These are phyloP conservation scores for Proales similis DNA, from an alignment of 1,140 invertebrate genomes.

Conservation along the genomic window DNA sequence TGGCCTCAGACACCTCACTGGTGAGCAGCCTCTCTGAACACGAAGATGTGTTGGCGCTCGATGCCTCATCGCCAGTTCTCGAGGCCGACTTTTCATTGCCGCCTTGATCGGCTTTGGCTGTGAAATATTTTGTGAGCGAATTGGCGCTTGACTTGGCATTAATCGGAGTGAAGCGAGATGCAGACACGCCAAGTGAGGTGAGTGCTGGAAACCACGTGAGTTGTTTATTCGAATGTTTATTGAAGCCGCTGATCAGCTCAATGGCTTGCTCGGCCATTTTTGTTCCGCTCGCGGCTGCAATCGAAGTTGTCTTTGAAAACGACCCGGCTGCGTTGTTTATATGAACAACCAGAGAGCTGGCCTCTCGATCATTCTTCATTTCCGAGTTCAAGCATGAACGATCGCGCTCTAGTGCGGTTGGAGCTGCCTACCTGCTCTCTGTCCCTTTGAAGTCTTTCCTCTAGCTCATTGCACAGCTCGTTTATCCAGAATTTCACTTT, in stretches of 20 bases:
- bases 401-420: too few species aligned
- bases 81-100: too few species aligned
- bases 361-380: slow-evolving; percentile 16
- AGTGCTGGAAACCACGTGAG: slow-evolving; percentile 14
- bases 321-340: slow-evolving; percentile 26
- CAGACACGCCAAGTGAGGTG: slow-evolving; percentile 21
- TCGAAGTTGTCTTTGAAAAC: slow-evolving; percentile 23
- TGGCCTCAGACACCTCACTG: too few species aligned
- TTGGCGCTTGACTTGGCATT: too few species aligned
- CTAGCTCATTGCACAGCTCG: slow-evolving; percentile 71
- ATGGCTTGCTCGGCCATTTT: neutral
- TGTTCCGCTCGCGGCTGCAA: neutral
- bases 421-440: slow-evolving; percentile 46
- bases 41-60: too few species aligned
- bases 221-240: slow-evolving; percentile 23
- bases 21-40: too few species aligned
- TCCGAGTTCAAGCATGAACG: too few species aligned
- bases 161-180: too few species aligned
- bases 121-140: too few species aligned
- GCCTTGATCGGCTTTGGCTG: too few species aligned
- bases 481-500: slow-evolving; percentile 64
- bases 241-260: slow-evolving; percentile 8
- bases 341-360: slow-evolving; percentile 11
- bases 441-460: slow-evolving; percentile 75
- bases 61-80: too few species aligned